phyloP scores from a whole-genome alignment of 2,888 invertebrate genomes.

The Philaethria dido region DNA sequence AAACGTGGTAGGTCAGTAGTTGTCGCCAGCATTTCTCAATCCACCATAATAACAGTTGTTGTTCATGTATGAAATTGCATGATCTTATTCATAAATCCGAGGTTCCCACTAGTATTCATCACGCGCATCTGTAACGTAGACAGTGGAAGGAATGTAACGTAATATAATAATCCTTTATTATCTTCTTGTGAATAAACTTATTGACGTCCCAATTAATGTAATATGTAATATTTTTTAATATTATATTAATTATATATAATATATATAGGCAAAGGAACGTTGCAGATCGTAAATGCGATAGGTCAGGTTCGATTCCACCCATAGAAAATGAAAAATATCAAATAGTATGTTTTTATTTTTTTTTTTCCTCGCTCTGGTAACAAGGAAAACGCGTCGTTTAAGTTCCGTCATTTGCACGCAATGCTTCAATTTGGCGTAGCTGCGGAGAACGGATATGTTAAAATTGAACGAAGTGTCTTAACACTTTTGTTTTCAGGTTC shows the following conservation, averaged over 20 bases:
- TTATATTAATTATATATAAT: neutral
- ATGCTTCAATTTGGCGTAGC: no score
- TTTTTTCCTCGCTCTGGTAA: no score
- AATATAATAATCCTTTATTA: constrained; percentile 31
- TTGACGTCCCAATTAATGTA: constrained; percentile 23
- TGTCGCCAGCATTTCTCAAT: neutral
- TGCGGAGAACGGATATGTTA: no score
- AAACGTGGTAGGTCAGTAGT: neutral
- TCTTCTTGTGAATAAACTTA: constrained; percentile 26
- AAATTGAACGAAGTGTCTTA: no score
- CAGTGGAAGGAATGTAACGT: constrained; percentile 21
- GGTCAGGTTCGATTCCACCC: no score
- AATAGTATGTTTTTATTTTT: no score
- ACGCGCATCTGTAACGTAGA: constrained; percentile 7
- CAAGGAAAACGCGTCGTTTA: no score
- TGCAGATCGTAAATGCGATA: no score
- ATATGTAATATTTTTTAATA: neutral
- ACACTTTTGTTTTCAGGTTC: no score
- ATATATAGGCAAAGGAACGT: no score
- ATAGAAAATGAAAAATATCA: no score
- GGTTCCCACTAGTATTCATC: constrained; percentile 26
- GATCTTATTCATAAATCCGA: neutral
- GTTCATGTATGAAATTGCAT: neutral
- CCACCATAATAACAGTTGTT: neutral
- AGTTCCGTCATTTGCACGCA: no score